Evolutionary conservation across 2,113 vertebrate species (phyloP).

Genomic region (Heterochromis multidens): DNA sequence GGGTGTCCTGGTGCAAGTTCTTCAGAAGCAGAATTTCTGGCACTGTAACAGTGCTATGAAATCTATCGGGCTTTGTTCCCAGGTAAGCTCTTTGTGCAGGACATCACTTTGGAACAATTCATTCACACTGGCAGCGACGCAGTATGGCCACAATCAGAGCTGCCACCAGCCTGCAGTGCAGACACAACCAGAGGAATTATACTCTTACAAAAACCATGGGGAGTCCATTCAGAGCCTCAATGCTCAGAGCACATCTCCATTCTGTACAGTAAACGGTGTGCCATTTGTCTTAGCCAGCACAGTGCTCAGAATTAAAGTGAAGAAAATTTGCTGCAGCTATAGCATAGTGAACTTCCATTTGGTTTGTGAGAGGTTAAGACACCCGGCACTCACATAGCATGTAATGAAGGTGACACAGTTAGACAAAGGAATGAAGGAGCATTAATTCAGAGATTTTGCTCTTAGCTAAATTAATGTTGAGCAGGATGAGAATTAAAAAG

Average conservation of each 20-base stretch:
- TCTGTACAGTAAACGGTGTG: constrained; percentile 35
- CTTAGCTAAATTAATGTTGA: constrained; percentile 66
- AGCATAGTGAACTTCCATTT: constrained; percentile 39
- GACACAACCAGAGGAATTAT: constrained; percentile 64
- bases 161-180: constrained; percentile 58
- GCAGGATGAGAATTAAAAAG: constrained; percentile 62
- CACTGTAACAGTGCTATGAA: constrained; percentile 39
- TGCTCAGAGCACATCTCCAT: constrained; percentile 46
- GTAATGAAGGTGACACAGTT: constrained; percentile 54
- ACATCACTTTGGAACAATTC: constrained; percentile 67
- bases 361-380: constrained; percentile 33
- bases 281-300: constrained; percentile 43
- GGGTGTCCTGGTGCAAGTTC: constrained; percentile 1
- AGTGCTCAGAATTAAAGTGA: constrained; percentile 38
- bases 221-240: constrained; percentile 42
- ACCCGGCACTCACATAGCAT: constrained; percentile 38
- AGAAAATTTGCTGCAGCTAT: constrained; percentile 35
- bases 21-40: constrained; percentile 38
- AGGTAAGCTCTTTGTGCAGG: constrained; percentile 61
- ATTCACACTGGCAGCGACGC: constrained; percentile 60
- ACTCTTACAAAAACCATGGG: constrained; percentile 60
- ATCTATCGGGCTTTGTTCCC: constrained; percentile 59
- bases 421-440: constrained; percentile 38
- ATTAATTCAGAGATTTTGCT: constrained; percentile 64
- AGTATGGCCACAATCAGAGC: constrained; percentile 59